Evolutionary conservation across 2,113 vertebrate genomes (phyloP), one percentile per base, ranked within the genome.

Genomic region (Meleagris gallopavo): DNA sequence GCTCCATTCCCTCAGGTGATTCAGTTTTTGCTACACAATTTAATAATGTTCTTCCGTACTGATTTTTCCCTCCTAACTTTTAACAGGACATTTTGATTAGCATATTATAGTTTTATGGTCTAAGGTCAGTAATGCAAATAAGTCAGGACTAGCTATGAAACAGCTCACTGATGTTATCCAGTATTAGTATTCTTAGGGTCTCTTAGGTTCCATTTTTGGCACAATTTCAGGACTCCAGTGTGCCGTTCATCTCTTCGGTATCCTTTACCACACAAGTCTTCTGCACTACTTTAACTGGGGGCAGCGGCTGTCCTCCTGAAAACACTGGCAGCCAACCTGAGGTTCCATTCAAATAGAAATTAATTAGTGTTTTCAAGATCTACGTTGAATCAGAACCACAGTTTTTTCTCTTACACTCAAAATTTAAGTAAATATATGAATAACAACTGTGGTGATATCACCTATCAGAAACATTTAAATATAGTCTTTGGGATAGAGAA

Each of bases 1-100:
- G 2, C 19, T 66, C 16, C 40, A 74, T 16, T 8, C 30, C 45
- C n/a, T 13, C 32, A 61, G 8, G 36, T 10, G 2, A 34, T 34
- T 57, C 45, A 0, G 0, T 6, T 55, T 58, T 55, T 16, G 38
- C 29, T 29, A 38, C 1, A 13, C 8, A 36, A 3, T 17, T 43
- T 40, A 61, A 1, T 8, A 65, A 66, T 29, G 4, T 10, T 45
- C 1, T 38, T 83, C 48, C 65, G 2, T 3, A 10, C 9, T 45
- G 27, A 48, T 83, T 58, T 54, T 40, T 80, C 41, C 41, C n/a
- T 69, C 40, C 13, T 16, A 32, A 40, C 30, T 67, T 67, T 64
- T 15, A 80, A 72, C 58, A 41, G 29, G 8, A 21, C 6, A 52
- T 77, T 77, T 87, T 43, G 54, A 79, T 75, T 46, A 78, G 4